phyloP scores from a whole-genome alignment of 1,140 invertebrate genomes.

The Coelopa frigida region DNA sequence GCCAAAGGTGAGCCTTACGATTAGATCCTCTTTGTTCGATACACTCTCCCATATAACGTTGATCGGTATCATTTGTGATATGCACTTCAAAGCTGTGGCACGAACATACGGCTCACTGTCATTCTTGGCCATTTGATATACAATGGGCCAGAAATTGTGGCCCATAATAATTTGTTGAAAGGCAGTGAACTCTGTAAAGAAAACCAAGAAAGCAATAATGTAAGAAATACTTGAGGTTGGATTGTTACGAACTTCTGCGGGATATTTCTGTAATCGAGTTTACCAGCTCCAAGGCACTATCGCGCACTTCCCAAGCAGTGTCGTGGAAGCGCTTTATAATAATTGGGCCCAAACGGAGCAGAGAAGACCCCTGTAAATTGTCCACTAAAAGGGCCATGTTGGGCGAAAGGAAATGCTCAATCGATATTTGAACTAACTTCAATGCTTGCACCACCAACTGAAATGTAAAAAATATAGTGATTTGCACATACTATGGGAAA shows the following conservation, averaged over 20 bases:
- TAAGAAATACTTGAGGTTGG: background rate
- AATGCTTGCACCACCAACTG: constrained; percentile 61
- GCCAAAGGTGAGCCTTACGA: constrained; percentile 46
- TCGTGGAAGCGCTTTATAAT: constrained; percentile 64
- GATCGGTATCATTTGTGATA: constrained; percentile 58
- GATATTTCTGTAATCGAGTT: constrained; percentile 60
- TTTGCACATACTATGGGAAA: constrained; percentile 4
- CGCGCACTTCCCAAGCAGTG: constrained; percentile 65
- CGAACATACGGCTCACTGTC: constrained; percentile 67
- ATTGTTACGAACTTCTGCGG: constrained; percentile 52
- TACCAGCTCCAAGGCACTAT: constrained; percentile 63
- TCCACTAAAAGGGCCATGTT: constrained; percentile 64
- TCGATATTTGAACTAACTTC: constrained; percentile 58
- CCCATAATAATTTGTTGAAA: constrained; percentile 64
- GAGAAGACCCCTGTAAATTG: constrained; percentile 53
- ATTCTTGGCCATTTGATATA: constrained; percentile 55
- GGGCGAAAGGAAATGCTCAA: constrained; percentile 66
- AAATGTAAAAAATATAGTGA: constrained; percentile 23
- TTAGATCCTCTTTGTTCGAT: constrained; percentile 53
- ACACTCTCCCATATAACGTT: constrained; percentile 57
- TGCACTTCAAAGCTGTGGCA: constrained; percentile 61
- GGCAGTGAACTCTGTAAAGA: constrained; percentile 63
- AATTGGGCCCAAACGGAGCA: constrained; percentile 57
- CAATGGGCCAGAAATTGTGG: constrained; percentile 56
- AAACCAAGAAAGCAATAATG: background rate